Evolutionary conservation across 2,888 invertebrate genomes (phyloP), one percentile per base, ranked within the genome.

Genomic region (Cylindroiulus punctatus): DNA sequence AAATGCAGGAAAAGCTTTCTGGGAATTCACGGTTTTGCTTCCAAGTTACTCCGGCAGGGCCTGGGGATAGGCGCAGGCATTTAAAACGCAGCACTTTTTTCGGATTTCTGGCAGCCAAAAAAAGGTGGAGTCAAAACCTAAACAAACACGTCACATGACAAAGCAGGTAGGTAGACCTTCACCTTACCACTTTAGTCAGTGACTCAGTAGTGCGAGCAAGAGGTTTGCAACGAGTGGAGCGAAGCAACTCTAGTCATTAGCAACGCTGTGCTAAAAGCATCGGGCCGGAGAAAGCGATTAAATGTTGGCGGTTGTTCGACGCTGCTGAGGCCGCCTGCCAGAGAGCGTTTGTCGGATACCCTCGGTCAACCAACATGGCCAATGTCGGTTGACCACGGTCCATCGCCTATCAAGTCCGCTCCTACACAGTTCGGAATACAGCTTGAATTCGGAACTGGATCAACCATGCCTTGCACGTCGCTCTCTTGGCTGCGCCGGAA

Each of bases 111-210:
- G 5, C 30, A 36, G 36, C 26, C 2, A 76, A 76, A 76, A 76
- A 30, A 26, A 76, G 76, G 76, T 76, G 76, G 76, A 76, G 76
- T 76, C 76, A 76, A 76, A 76, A 30, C 76, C 26, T 30, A 76
- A 76, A 76, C 76, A 76, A 76, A 76, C 76, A 76, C 76, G 76
- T 76, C 30, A 76, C 76, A 76, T 14, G 76, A 26, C 22, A n/a
- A 22, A 76, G 76, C 76, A 76, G 76, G 30, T 30, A 76, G 76
- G 76, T 30, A 76, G 76, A 76, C 76, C 76, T 76, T 76, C 76
- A 76, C 76, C 76, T 76, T 76, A 76, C 30, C 30, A 76, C 76
- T 76, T 30, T 30, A 76, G 76, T 30, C 76, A 76, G 76, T 30
- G 76, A 76, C 30, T 76, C 30, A 76, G 76, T 76, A 76, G 76